Percentiles rank a stretch among this genome's conserved stretches.
Conservation (phyloP, 92 coral and sea anemone species). For the Palythoa grandis region DNA sequence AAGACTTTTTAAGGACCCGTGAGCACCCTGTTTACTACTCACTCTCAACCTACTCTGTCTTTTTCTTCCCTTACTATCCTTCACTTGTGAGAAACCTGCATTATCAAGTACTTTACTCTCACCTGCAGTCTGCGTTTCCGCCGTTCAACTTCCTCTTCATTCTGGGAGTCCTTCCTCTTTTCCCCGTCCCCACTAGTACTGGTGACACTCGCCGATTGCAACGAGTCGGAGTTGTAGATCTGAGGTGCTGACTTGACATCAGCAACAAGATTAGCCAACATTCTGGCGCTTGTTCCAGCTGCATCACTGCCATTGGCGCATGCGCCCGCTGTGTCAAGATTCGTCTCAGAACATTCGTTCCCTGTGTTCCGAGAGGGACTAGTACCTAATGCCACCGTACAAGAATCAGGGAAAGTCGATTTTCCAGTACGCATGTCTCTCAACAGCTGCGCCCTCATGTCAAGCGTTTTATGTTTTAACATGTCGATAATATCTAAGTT, state of each 20-base stretch:
- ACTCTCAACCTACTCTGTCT: too few species aligned
- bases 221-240: not conserved
- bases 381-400: conserved; percentile 18
- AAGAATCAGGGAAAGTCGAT: not conserved
- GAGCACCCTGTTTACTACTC: too few species aligned
- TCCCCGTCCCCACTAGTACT: conserved; percentile 12
- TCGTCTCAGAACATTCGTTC: not conserved
- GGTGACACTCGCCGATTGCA: not conserved
- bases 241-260: conserved; percentile 60
- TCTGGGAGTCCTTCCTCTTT: conserved; percentile 1
- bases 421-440: conserved; percentile 12
- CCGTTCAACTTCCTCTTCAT: conserved; percentile 14
- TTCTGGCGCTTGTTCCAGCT: conserved; percentile 5
- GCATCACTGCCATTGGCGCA: conserved; percentile 20
- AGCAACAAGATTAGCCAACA: conserved; percentile 53
- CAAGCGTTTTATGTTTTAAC: conserved; percentile 60
- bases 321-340: not conserved
- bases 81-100: too few species aligned
- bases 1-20: too few species aligned
- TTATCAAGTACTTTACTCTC: not conserved
- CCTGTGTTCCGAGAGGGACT: conserved; percentile 21
- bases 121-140: conserved; percentile 30
- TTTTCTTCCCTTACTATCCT: too few species aligned
- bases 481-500: conserved; percentile 73
- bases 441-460: conserved; percentile 56